A percentile compares a stretch with the other conserved stretches of the same genome.
Evolutionary conservation across 2,113 vertebrate species (phyloP).

Genomic region (Lipotes vexillifer): DNA sequence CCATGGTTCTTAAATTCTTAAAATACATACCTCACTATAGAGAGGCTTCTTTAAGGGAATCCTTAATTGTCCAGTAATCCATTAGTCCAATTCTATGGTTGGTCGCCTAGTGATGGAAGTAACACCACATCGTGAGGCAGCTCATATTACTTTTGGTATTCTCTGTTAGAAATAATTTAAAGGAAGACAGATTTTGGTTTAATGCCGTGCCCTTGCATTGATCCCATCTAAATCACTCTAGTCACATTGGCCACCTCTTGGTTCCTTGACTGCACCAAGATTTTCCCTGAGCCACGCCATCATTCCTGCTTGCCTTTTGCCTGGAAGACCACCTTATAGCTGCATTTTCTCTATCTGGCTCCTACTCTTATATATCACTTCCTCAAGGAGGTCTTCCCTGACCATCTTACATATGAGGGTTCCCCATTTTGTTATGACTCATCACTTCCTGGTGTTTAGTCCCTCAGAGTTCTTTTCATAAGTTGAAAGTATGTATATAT

Average conservation of each 20-base stretch:
- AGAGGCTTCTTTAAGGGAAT: neutral
- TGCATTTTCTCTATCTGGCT: neutral
- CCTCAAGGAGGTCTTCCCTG: neutral
- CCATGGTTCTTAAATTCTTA: neutral
- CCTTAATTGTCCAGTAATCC: neutral
- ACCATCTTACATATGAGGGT: neutral
- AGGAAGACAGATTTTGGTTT: neutral
- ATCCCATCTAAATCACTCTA: neutral
- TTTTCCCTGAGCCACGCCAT: neutral
- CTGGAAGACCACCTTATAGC: neutral
- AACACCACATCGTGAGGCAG: neutral
- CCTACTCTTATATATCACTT: neutral
- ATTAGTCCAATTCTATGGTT: neutral
- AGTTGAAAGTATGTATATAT: neutral
- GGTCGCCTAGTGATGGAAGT: neutral
- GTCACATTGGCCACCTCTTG: neutral
- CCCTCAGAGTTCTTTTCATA: neutral
- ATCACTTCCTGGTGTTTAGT: neutral
- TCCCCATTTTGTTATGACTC: neutral
- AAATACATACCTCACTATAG: neutral
- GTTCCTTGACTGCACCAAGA: neutral
- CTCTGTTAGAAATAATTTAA: neutral
- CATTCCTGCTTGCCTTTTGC: neutral
- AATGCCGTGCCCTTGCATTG: rapidly evolving
- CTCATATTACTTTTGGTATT: neutral